These are phyloP conservation scores for Athalia cordata DNA, from an alignment of 2,888 invertebrate species.

Conservation along the genomic window DNA sequence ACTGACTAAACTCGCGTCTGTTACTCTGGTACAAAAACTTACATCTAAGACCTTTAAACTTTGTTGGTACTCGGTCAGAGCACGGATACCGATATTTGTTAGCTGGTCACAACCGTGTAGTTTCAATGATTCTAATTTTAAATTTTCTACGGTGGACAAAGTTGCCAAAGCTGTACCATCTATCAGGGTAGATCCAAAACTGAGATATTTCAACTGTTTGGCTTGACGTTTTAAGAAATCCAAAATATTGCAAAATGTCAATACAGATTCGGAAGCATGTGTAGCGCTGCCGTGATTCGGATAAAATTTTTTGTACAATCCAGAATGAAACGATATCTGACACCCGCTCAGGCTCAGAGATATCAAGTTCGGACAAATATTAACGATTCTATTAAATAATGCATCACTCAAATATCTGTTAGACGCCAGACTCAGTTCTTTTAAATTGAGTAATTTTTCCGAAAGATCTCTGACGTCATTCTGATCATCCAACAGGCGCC, in stretches of 20 bases:
- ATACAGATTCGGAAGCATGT: constrained; percentile 79
- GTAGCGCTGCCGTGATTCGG: constrained; percentile 66
- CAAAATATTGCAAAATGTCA: constrained; percentile 82
- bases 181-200: constrained; percentile 82
- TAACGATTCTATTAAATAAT: constrained; percentile 80
- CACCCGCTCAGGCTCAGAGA: constrained; percentile 80
- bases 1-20: constrained; percentile 78
- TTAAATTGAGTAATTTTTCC: constrained; percentile 75
- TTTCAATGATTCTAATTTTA: constrained; percentile 76
- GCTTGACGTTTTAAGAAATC: constrained; percentile 77
- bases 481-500: constrained; percentile 79
- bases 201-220: constrained; percentile 76
- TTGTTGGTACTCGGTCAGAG: constrained; percentile 77
- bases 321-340: constrained; percentile 83
- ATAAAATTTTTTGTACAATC: constrained; percentile 82
- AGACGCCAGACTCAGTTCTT: constrained; percentile 78
- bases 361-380: constrained; percentile 78
- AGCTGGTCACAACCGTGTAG: constrained; percentile 80
- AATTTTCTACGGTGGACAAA: constrained; percentile 75
- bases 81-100: constrained; percentile 77
- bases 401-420: constrained; percentile 86
- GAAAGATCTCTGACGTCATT: constrained; percentile 75
- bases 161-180: constrained; percentile 78
- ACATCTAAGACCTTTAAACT: constrained; percentile 78
- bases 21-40: constrained; percentile 80